phyloP scores from a whole-genome alignment of 2,888 invertebrate genomes.

The Hipparchia sbordonii region DNA sequence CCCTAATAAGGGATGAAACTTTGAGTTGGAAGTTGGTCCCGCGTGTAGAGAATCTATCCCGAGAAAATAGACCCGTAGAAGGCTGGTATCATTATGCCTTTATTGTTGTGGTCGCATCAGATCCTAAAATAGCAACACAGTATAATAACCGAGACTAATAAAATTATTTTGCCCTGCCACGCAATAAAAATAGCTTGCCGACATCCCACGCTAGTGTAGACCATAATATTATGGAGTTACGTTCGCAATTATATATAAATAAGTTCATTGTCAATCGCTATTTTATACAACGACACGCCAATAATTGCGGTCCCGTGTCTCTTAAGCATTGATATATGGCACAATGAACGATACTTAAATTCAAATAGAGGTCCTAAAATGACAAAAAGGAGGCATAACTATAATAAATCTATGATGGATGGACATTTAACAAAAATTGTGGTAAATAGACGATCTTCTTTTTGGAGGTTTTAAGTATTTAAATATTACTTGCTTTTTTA shows the following conservation, averaged over 20 bases:
- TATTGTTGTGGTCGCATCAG: conserved; percentile 59
- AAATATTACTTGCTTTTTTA: no score
- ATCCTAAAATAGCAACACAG: conserved; percentile 61
- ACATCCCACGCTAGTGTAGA: conserved; percentile 10
- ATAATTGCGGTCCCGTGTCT: conserved; percentile 1
- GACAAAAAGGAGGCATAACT: no score
- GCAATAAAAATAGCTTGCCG: conserved; percentile 29
- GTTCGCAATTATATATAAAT: not conserved
- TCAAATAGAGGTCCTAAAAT: not conserved
- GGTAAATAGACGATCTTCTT: no score
- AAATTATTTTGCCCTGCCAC: conserved; percentile 55
- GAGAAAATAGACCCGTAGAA: conserved; percentile 39
- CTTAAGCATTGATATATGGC: conserved; percentile 5
- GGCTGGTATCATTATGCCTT: conserved; percentile 47
- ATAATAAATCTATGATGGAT: no score
- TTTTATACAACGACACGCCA: conserved; percentile 2
- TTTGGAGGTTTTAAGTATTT: no score
- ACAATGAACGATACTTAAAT: not conserved
- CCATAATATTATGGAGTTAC: conserved; percentile 28
- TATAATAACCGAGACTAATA: conserved; percentile 62
- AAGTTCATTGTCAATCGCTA: conserved; percentile 15
- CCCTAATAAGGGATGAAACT: not conserved
- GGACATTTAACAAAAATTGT: no score
- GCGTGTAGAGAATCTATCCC: conserved; percentile 16
- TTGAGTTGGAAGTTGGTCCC: not conserved